Evolutionary conservation across 2,113 vertebrate genomes (phyloP), one percentile per base, ranked within the genome.

Genomic region (Mobula birostris): DNA sequence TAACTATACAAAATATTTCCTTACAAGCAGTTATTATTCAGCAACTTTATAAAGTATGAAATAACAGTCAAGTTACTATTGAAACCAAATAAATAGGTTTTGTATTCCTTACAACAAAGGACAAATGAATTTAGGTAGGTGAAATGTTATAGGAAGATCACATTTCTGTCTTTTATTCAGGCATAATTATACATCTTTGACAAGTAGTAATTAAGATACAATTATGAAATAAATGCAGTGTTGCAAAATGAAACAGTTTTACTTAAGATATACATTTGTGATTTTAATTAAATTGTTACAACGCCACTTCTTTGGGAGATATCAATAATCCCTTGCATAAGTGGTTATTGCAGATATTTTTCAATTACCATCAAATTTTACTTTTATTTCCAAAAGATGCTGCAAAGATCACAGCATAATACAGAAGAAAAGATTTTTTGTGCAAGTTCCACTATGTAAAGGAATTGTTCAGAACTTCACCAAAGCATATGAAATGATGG

Each of bases 221-320:
- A 74, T 93, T 93, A 93, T 74, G 32, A 68, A 48, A 48, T 68
- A 92, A 92, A 32, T 93, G 36, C 70, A 93, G 68, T 72, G 66
- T 93, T 74, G 91, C 70, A 74, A 93, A 74, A 76, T 93, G 32
- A 93, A 93, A 76, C 40, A 74, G 68, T 93, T 74, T 24, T 74
- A 93, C 66, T 93, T 36, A 93, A 48, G 68, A 93, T 24, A 68
- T 74, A 7, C 68, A 93, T 93, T 74, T 93, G 90, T 74, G 90
- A 40, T 93, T 93, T 93, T 74, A 93, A 93, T 48, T 74, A 74
- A 93, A 74, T 36, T 93, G 40, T 74, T 36, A 93, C 17, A 21
- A 27, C 29, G 68, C 68, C 66, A 93, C 48, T 48, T 72, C 48
- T 76, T 76, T 29, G 12, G 2, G 56, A 93, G 74, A 74, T 74